phyloP scores from a whole-genome alignment of 2,888 invertebrate species.

The Blastobasis lacticolella region DNA sequence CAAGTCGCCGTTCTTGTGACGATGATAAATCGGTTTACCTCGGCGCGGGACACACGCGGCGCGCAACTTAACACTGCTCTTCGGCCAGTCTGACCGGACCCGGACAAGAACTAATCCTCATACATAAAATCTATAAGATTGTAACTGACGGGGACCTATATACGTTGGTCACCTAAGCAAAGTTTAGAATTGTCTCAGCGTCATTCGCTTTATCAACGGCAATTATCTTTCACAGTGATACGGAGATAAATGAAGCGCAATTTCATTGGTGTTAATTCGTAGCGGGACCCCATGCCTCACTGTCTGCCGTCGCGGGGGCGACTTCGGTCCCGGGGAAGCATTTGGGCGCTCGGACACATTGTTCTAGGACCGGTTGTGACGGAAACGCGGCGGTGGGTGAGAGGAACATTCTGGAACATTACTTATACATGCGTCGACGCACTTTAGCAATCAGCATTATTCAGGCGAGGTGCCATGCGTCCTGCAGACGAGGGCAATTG shows the following conservation, averaged over 20 bases:
- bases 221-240: constrained; percentile 34
- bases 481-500: constrained; percentile 51
- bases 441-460: constrained; percentile 72
- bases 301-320: constrained; percentile 29
- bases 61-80: constrained; percentile 8
- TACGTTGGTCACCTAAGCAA: constrained; percentile 1
- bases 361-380: constrained; percentile 66
- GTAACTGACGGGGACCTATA: background rate
- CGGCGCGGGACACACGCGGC: constrained; percentile 44
- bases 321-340: constrained; percentile 49
- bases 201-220: constrained; percentile 21
- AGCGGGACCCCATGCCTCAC: constrained; percentile 17
- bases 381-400: constrained; percentile 58
- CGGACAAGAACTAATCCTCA: background rate
- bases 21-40: constrained; percentile 67
- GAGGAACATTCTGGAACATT: constrained; percentile 38
- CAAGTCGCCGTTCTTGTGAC: constrained; percentile 57
- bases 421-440: constrained; percentile 69
- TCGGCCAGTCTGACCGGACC: constrained; percentile 4
- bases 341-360: constrained; percentile 49
- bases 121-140: background rate
- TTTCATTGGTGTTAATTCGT: constrained; percentile 23
- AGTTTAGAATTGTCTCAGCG: constrained; percentile 16
- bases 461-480: constrained; percentile 61
- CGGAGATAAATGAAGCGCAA: constrained; percentile 34